Evolutionary conservation across 2,113 vertebrate genomes (phyloP).

Genomic region (Sardina pilchardus): DNA sequence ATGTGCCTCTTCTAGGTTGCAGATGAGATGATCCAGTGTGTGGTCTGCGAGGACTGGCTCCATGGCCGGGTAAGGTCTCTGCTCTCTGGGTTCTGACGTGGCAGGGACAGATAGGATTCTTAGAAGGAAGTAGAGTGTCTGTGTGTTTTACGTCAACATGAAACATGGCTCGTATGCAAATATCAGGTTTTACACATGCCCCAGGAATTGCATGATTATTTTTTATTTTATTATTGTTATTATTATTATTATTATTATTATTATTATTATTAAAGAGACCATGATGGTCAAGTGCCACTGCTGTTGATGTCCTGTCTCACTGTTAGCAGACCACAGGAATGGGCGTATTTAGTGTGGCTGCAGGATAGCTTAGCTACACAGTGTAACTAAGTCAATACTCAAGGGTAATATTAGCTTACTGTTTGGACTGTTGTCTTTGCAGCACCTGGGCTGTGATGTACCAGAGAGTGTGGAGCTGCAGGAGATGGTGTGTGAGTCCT

Average conservation of each 20-base stretch:
- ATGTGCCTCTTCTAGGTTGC: slow-evolving; percentile 61
- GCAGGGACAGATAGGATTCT: background rate
- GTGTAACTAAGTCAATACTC: background rate
- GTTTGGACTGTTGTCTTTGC: slow-evolving; percentile 46
- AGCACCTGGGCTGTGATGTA: slow-evolving; percentile 87
- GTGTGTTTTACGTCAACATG: no score
- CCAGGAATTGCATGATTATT: no score
- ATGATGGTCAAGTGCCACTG: no score
- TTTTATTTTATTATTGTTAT: no score
- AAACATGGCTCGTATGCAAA: no score
- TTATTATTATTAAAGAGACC: no score
- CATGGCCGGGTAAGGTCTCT: slow-evolving; percentile 87
- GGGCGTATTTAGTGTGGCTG: no score
- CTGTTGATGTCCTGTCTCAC: no score
- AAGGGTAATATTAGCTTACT: slow-evolving; percentile 49
- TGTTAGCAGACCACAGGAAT: no score
- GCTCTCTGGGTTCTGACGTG: background rate
- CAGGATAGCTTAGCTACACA: no score
- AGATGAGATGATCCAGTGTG: slow-evolving; percentile 98
- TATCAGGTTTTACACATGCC: no score
- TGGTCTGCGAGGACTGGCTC: slow-evolving; percentile 98
- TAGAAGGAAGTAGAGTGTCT: background rate
- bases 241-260: no score
- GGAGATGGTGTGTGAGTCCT: slow-evolving; percentile 94
- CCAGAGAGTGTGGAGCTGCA: slow-evolving; percentile 90